These are phyloP conservation scores for Axis porcinus DNA, from an alignment of 2,113 vertebrate genomes.

Conservation along the genomic window DNA sequence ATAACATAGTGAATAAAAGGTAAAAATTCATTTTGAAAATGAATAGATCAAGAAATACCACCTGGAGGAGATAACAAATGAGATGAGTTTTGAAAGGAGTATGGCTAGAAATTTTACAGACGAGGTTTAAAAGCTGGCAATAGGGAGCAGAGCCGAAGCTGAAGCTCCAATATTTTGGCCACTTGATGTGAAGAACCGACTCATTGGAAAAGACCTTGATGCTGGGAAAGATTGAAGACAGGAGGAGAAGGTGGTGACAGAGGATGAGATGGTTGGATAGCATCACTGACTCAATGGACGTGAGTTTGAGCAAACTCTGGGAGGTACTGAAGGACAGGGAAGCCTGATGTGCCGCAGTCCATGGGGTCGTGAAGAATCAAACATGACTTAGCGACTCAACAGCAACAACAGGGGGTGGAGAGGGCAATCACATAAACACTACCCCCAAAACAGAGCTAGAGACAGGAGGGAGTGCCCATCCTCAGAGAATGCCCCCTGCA, in stretches of 20 bases:
- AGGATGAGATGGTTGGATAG: not conserved
- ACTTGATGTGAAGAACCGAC: not conserved
- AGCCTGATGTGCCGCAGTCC: not conserved
- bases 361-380: fast-evolving
- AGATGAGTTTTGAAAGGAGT: not conserved
- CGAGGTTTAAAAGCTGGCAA: not conserved
- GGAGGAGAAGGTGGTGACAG: not conserved
- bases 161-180: not conserved
- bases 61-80: not conserved
- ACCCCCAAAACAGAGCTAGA: not conserved
- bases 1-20: not conserved
- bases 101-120: not conserved
- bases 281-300: not conserved
- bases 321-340: not conserved
- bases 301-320: not conserved
- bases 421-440: not conserved
- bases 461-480: too few relatives aligned
- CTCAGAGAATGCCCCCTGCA: fast-evolving
- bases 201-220: not conserved
- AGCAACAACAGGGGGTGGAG: not conserved
- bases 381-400: not conserved
- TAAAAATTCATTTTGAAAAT: not conserved
- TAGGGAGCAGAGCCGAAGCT: fast-evolving
- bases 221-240: not conserved
- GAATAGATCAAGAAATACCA: not conserved